Base-by-base conservation (phyloP, 1,140 invertebrate genomes). In the Nymphalis io region DNA sequence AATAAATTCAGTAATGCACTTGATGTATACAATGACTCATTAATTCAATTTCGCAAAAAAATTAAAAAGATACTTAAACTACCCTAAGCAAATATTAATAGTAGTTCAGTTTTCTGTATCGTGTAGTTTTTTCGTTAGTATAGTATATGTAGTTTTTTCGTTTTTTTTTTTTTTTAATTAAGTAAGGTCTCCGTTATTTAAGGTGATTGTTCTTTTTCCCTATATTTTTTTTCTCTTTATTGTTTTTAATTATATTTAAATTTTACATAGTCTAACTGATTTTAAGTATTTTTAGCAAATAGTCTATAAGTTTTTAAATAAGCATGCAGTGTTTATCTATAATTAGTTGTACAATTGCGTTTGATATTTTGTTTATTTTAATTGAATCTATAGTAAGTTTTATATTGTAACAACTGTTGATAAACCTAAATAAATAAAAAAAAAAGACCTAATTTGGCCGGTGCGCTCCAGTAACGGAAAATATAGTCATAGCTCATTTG, bases 31-130 rank as follows among this genome's bases (percentile, higher is more conserved):
- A 46, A 46, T 46, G 42, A 46, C 15, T n/a, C 42, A n/a, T 46
- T 46, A 46, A n/a, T n/a, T 46, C 42, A 46, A 46, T 46, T 46
- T 46, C 42, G 42, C n/a, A 46, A 46, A 46, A 46, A 46, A n/a
- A 46, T 46, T 46, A 16, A n/a, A 46, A 46, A 46, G 42, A 46
- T 46, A 46, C n/a, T 46, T 46, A 46, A 46, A 16, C 42, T 46
- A n/a, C 42, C 42, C 42, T 46, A 46, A 46, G 40, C 13, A 42
- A 42, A n/a, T 46, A 18, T 46, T 18, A 44, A 15, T 46, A 46
- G 12, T 46, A 46, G n/a, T 46, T 46, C 40, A 46, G n/a, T 3
- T 46, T 46, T 16, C 16, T 46, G n/a, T 46, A 46, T 46, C 42
- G 40, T 42, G 13, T 42, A 42, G 40, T 42, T 42, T 42, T 42